These are phyloP conservation scores for Apomyelois bistriatella DNA, from an alignment of 2,888 invertebrate species.

Conservation along the genomic window DNA sequence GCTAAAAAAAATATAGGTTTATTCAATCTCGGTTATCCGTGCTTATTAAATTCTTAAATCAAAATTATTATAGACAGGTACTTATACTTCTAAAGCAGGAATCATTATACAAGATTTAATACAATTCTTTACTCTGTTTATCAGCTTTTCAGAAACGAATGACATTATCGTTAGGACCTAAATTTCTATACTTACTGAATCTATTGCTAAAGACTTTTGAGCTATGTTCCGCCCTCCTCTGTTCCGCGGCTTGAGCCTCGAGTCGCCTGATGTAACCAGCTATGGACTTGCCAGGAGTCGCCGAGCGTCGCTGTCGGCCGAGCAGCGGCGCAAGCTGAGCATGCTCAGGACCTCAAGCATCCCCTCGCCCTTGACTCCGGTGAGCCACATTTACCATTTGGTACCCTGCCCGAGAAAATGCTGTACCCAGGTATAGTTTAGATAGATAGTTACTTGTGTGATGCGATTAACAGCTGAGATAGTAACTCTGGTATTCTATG, in stretches of 20 bases:
- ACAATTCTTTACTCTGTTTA: background rate
- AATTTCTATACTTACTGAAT: background rate
- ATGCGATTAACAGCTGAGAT: slow-evolving; percentile 14
- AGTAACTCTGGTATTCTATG: background rate
- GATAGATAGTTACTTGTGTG: slow-evolving; percentile 9
- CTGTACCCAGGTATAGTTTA: slow-evolving; percentile 69
- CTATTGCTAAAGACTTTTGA: background rate
- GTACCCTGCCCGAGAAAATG: slow-evolving; percentile 77
- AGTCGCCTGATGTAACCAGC: slow-evolving; percentile 54
- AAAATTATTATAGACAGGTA: too few relatives aligned
- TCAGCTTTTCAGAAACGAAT: slow-evolving; percentile 3
- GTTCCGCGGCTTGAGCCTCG: slow-evolving; percentile 56
- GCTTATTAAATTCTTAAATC: too few relatives aligned
- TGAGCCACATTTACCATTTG: slow-evolving; percentile 80
- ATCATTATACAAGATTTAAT: too few relatives aligned
- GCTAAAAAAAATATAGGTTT: too few relatives aligned
- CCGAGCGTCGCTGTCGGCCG: slow-evolving; percentile 66
- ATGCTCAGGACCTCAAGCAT: slow-evolving; percentile 63
- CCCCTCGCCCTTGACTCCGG: slow-evolving; percentile 65
- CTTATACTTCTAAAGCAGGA: too few relatives aligned
- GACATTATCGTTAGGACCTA: background rate
- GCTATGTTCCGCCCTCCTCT: slow-evolving; percentile 64
- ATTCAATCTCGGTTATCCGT: too few relatives aligned
- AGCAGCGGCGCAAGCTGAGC: slow-evolving; percentile 66
- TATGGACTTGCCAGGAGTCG: slow-evolving; percentile 71